These are phyloP conservation scores for Selene dorsalis DNA, from an alignment of 2,797 vertebrate genomes.

Conservation along the genomic window DNA sequence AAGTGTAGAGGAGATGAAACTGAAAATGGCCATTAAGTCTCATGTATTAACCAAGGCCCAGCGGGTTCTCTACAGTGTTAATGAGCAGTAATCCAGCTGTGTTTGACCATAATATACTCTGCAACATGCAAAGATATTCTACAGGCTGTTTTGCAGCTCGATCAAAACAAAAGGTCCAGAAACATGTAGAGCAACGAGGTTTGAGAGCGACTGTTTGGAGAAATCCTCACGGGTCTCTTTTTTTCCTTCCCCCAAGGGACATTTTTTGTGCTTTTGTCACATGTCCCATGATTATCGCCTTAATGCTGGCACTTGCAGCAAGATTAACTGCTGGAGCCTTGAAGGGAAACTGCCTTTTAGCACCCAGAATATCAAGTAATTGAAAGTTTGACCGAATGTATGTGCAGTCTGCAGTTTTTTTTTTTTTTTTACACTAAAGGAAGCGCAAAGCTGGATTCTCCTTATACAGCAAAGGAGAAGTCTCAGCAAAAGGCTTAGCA, in stretches of 20 bases:
- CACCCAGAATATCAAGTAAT: conserved; percentile 76
- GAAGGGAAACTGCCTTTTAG: conserved; percentile 76
- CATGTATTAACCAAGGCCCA: conserved; percentile 59
- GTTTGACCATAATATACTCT: conserved; percentile 60
- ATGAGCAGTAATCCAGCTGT: conserved; percentile 71
- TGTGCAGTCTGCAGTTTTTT: conserved; percentile 73
- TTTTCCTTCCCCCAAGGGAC: conserved; percentile 44
- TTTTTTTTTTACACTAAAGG: conserved; percentile 51
- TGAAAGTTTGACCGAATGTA: conserved; percentile 76
- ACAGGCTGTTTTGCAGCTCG: conserved; percentile 33
- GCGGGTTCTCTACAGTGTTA: conserved; percentile 62
- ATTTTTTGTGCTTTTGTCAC: conserved; percentile 70
- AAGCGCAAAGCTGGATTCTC: conserved; percentile 66
- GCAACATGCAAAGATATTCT: conserved; percentile 37
- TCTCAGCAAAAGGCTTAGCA: conserved; percentile 70
- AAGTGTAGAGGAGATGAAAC: conserved; percentile 62
- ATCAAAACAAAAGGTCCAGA: conserved; percentile 53
- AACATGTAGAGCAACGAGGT: conserved; percentile 10
- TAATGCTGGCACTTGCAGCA: conserved; percentile 71
- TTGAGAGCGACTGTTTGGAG: conserved; percentile 29
- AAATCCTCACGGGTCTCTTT: conserved; percentile 56
- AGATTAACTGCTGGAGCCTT: conserved; percentile 72
- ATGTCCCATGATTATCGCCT: conserved; percentile 70
- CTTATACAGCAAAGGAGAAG: conserved; percentile 69
- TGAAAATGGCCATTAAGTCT: conserved; percentile 69